Conservation (phyloP, 2,888 invertebrate genomes). For the Chesias legatella region DNA sequence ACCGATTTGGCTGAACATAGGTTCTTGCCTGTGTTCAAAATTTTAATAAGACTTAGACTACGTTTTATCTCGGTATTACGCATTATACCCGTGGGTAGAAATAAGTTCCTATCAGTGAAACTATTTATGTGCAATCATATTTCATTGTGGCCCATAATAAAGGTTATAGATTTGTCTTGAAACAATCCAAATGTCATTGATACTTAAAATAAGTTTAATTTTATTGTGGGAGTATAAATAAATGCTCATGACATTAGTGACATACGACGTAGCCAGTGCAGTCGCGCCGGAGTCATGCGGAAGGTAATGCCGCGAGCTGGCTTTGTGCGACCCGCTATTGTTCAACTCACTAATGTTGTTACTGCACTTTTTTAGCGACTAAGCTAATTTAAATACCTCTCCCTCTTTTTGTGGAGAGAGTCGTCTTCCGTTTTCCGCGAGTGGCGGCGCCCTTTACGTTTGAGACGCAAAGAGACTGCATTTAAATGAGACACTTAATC, state of each 20-base stretch:
- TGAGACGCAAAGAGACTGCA: slow-evolving; percentile 75
- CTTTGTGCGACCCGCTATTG: slow-evolving; percentile 71
- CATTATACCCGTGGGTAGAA: no score
- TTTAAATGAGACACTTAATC: slow-evolving; percentile 81
- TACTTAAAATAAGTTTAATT: neutral
- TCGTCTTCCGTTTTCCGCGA: slow-evolving; percentile 78
- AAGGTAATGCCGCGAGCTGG: slow-evolving; percentile 54
- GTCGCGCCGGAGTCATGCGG: slow-evolving; percentile 31
- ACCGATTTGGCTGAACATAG: no score
- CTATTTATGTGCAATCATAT: no score
- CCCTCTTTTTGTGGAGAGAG: slow-evolving; percentile 75
- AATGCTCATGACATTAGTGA: slow-evolving; percentile 18
- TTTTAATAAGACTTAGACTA: no score
- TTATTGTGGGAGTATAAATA: neutral
- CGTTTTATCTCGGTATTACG: no score
- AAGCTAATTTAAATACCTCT: slow-evolving; percentile 79
- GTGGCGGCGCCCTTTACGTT: slow-evolving; percentile 72
- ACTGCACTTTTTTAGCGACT: slow-evolving; percentile 78
- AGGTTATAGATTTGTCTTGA: no score
- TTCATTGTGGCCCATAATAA: no score
- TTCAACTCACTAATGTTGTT: slow-evolving; percentile 77
- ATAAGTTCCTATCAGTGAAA: no score
- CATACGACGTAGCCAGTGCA: slow-evolving; percentile 29
- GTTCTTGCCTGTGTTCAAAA: no score
- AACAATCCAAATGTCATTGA: neutral